Conservation (phyloP, 2,888 invertebrate genomes). For the Agrotis exclamationis region DNA sequence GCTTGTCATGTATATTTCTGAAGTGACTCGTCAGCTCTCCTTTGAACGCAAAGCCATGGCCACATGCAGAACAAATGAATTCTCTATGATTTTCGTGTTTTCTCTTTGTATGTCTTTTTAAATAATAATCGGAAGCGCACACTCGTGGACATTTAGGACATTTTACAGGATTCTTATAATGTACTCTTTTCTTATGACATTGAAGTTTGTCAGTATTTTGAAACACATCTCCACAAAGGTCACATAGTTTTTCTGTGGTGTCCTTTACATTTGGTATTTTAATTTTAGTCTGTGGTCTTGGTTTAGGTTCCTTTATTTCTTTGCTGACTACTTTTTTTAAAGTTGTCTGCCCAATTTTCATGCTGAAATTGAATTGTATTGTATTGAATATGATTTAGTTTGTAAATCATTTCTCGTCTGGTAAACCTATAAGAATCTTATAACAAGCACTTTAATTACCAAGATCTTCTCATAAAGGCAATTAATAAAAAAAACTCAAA, state of each 20-base stretch:
- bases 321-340: slow-evolving; percentile 53
- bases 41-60: slow-evolving; percentile 79
- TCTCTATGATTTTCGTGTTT: slow-evolving; percentile 76
- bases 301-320: slow-evolving; percentile 47
- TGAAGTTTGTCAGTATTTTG: slow-evolving; percentile 74
- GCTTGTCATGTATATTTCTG: slow-evolving; percentile 80
- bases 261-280: slow-evolving; percentile 64
- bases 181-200: slow-evolving; percentile 77
- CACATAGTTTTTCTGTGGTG: slow-evolving; percentile 77
- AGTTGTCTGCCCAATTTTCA: slow-evolving; percentile 67
- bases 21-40: slow-evolving; percentile 79
- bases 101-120: slow-evolving; percentile 81
- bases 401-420: background rate
- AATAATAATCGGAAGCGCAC: slow-evolving; percentile 77
- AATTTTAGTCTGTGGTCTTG: slow-evolving; percentile 60
- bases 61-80: slow-evolving; percentile 83
- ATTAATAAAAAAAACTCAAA: background rate
- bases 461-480: too few relatives aligned
- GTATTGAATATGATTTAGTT: too few relatives aligned
- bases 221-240: slow-evolving; percentile 83
- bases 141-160: slow-evolving; percentile 81
- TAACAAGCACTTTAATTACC: background rate
- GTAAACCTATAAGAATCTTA: background rate
- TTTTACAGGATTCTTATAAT: slow-evolving; percentile 75
- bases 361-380: slow-evolving; percentile 69